Evolutionary conservation across 2,113 vertebrate genomes (phyloP).

Genomic region (Mungos mungo): DNA sequence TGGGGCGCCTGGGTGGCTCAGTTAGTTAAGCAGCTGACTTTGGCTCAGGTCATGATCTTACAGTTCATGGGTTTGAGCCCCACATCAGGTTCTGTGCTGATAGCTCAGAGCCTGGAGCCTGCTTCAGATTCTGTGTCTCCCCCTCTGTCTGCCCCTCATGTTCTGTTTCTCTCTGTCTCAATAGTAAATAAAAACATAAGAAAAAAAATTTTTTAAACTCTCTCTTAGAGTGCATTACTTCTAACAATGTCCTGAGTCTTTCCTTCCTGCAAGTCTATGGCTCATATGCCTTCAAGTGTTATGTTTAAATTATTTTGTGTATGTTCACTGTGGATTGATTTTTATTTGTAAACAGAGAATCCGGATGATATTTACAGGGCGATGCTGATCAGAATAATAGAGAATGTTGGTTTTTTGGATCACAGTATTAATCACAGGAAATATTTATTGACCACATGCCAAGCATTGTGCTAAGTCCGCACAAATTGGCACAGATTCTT

Average conservation of each 20-base stretch:
- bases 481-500: background rate
- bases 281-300: background rate
- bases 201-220: background rate
- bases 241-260: background rate
- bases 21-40: too few relatives aligned
- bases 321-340: background rate
- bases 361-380: background rate
- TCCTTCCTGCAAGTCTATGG: background rate
- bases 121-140: too few relatives aligned
- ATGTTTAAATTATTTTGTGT: background rate
- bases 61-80: too few relatives aligned
- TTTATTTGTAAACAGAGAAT: background rate
- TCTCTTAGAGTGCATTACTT: background rate
- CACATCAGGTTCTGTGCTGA: too few relatives aligned
- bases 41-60: too few relatives aligned
- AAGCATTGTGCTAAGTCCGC: background rate
- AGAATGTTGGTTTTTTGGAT: background rate
- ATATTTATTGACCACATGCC: background rate
- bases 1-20: too few relatives aligned
- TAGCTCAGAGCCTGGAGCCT: too few relatives aligned
- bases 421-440: background rate
- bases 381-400: background rate
- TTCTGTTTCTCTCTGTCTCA: too few relatives aligned
- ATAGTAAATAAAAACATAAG: too few relatives aligned
- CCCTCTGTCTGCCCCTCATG: too few relatives aligned